Evolutionary conservation across 2,113 vertebrate genomes (phyloP).

Genomic region (Gadus chalcogrammus): DNA sequence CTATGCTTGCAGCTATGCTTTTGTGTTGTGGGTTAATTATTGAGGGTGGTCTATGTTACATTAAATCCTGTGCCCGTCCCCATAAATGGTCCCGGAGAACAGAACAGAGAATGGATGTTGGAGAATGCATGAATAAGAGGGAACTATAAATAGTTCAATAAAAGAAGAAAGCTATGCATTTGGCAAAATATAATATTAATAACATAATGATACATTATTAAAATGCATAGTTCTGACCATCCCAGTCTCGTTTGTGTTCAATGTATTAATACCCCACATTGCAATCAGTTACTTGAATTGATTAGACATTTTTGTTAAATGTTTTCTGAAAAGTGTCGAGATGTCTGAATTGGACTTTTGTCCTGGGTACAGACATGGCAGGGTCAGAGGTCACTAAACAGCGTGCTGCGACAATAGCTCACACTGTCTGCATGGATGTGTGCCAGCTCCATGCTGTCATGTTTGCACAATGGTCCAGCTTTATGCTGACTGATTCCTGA

Average conservation of each 20-base stretch:
- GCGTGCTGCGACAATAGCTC: constrained; percentile 50
- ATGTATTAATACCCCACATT: constrained; percentile 3
- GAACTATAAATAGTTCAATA: background rate
- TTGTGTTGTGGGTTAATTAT: constrained; percentile 49
- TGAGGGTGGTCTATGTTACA: constrained; percentile 38
- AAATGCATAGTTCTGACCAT: background rate
- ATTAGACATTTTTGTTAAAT: constrained; percentile 11
- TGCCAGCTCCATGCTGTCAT: constrained; percentile 56
- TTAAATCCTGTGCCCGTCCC: constrained; percentile 36
- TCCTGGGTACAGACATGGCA: constrained; percentile 55
- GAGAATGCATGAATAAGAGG: constrained; percentile 46
- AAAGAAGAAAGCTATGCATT: too few species aligned
- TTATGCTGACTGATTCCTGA: constrained; percentile 52
- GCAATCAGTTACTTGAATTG: constrained; percentile 18
- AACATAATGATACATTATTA: background rate
- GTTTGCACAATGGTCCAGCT: constrained; percentile 50
- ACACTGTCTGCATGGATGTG: constrained; percentile 51
- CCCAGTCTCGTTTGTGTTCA: constrained; percentile 4
- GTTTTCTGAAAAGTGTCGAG: constrained; percentile 31
- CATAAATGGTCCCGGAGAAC: constrained; percentile 45
- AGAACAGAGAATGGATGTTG: constrained; percentile 41
- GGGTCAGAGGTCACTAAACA: constrained; percentile 53
- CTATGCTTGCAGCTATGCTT: constrained; percentile 26
- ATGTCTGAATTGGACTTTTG: constrained; percentile 55
- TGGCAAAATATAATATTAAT: background rate